Base-by-base conservation (phyloP, 2,797 vertebrate genomes). In the Anabas testudineus region DNA sequence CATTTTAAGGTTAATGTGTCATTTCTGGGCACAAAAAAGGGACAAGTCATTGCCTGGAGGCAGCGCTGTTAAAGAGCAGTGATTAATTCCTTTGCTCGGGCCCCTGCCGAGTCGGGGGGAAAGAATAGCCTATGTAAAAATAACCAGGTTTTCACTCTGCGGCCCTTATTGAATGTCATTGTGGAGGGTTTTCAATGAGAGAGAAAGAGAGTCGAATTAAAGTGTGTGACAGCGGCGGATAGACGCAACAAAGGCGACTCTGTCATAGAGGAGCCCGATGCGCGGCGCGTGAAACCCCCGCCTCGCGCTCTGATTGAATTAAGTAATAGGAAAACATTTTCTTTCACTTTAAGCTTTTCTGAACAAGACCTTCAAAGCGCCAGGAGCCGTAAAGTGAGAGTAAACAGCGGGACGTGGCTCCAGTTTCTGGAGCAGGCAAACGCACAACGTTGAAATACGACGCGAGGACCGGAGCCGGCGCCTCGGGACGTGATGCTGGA, bases 251-350 rank as follows among this genome's bases (percentile, higher is more conserved):
- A 99, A 98, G 96, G 95, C 95, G 95, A 95, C 96, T 97, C 96
- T 97, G 97, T 98, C 95, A 97, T 95, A 94, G 96, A 97, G 95
- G 94, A 95, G 95, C 95, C 93, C 95, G 95, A 94, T 95, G 96
- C 95, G 91, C 96, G 91, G 95, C 95, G 96, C 96, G 95, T 96
- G 95, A 96, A 96, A 95, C 96, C 96, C 95, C 96, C 95, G 95
- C 95, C 96, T 95, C 93, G 95, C 95, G 73, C 89, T 94, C 96
- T 95, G 95, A 96, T 96, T 98, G 95, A 97, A 99, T 98, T 97
- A 98, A 98, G 96, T 97, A 98, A 99, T 99, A 98, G 95, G 96
- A 99, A 99, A 99, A 98, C 96, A 98, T 96, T 99, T 99, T 97
- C 96, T 98, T 97, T 98, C 96, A 96, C 94, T 98, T 99, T 97